phyloP scores from a whole-genome alignment of 2,888 invertebrate genomes.

The Apotomis capreana region DNA sequence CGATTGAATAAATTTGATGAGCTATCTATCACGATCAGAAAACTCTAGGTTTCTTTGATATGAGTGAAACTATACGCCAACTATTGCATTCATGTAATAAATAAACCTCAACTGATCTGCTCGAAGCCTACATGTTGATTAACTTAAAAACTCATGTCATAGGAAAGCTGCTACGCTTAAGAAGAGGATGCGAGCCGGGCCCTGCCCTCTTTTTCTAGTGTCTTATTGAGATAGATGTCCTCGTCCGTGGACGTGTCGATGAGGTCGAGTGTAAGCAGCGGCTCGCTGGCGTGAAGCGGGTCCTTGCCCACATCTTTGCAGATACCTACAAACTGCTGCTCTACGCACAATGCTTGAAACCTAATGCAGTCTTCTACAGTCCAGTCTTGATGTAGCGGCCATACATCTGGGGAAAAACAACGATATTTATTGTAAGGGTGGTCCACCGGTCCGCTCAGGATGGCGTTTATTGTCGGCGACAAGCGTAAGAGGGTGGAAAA shows the following conservation, averaged over 20 bases:
- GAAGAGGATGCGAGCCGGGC: constrained; percentile 73
- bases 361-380: constrained; percentile 88
- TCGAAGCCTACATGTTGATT: constrained; percentile 2
- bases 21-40: no score
- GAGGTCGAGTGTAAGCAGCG: constrained; percentile 85
- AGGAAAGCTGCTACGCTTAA: constrained; percentile 32
- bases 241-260: constrained; percentile 87
- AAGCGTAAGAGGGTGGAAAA: no score
- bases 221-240: constrained; percentile 86
- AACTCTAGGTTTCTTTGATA: no score
- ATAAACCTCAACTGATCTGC: constrained; percentile 14
- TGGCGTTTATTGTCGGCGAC: no score
- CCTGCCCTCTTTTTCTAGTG: constrained; percentile 85
- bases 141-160: constrained; percentile 9
- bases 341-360: constrained; percentile 88
- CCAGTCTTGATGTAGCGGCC: constrained; percentile 86
- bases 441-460: no score
- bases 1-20: no score
- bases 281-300: constrained; percentile 83
- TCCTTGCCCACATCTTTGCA: constrained; percentile 86
- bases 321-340: constrained; percentile 87
- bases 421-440: no score
- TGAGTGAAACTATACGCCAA: no score
- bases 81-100: constrained; percentile 11
- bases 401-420: constrained; percentile 67